phyloP scores from a whole-genome alignment of 2,888 invertebrate species.

The Pasiphila rectangulata region DNA sequence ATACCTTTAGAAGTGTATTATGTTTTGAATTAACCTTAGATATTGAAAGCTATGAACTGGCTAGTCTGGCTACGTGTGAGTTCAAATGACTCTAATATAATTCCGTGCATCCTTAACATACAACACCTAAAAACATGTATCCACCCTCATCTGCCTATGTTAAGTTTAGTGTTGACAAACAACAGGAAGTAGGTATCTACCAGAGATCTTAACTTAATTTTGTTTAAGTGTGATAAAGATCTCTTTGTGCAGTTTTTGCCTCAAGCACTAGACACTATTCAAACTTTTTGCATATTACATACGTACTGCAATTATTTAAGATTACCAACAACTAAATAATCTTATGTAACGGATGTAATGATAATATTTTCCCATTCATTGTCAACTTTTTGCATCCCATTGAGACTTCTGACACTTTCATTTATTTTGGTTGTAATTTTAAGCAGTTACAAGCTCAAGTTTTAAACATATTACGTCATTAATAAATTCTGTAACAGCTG shows the following conservation, averaged over 20 bases:
- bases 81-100: no score
- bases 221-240: background rate
- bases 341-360: conserved; percentile 24
- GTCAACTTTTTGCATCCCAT: conserved; percentile 22
- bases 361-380: conserved; percentile 27
- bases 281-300: conserved; percentile 5
- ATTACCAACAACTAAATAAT: conserved; percentile 19
- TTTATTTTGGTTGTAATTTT: conserved; percentile 3
- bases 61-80: no score
- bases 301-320: conserved; percentile 12
- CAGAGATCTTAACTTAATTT: background rate
- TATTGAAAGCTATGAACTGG: no score
- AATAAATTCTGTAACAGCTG: no score
- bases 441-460: conserved; percentile 1
- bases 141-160: no score
- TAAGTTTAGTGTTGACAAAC: background rate
- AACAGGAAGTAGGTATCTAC: background rate
- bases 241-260: background rate
- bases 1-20: no score
- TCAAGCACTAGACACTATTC: background rate
- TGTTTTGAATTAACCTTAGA: no score
- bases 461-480: no score
- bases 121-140: no score
- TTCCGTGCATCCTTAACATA: no score
- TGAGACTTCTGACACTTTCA: conserved; percentile 11